phyloP scores from a whole-genome alignment of 2,888 invertebrate genomes.

The Trichogramma dendrolimi region DNA sequence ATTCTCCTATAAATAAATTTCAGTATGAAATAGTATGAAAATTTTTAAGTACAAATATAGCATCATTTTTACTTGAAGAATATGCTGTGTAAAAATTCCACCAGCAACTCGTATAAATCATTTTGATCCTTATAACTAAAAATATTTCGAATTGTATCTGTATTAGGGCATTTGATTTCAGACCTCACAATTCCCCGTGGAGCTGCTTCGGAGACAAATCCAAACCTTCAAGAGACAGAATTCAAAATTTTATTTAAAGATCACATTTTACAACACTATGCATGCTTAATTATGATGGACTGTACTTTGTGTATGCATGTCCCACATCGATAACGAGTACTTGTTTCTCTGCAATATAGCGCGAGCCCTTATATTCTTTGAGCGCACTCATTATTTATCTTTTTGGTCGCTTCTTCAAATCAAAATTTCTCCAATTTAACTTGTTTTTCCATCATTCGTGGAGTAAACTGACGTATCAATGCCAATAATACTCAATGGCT shows the following conservation, averaged over 20 bases:
- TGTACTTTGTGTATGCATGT: conserved; percentile 84
- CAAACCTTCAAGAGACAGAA: conserved; percentile 63
- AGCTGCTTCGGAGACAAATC: conserved; percentile 83
- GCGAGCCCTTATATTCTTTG: conserved; percentile 70
- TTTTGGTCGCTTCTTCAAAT: not conserved
- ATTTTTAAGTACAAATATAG: not conserved
- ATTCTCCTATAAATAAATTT: conserved; percentile 62
- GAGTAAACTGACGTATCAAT: too few species aligned
- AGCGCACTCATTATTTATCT: conserved; percentile 57
- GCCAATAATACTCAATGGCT: too few species aligned
- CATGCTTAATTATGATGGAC: not conserved
- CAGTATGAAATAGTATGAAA: not conserved
- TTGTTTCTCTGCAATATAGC: conserved; percentile 79
- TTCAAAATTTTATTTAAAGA: not conserved
- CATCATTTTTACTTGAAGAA: conserved; percentile 72
- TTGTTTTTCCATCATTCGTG: too few species aligned
- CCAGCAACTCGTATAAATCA: conserved; percentile 78
- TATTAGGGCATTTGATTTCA: conserved; percentile 66
- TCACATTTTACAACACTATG: not conserved
- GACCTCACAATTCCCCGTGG: conserved; percentile 85
- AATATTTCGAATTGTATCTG: conserved; percentile 60
- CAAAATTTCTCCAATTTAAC: too few species aligned
- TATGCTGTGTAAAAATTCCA: conserved; percentile 80
- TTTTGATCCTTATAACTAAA: conserved; percentile 62
- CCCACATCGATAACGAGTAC: conserved; percentile 89